phyloP scores from a whole-genome alignment of 2,113 vertebrate species.

The Hystrix brachyura region DNA sequence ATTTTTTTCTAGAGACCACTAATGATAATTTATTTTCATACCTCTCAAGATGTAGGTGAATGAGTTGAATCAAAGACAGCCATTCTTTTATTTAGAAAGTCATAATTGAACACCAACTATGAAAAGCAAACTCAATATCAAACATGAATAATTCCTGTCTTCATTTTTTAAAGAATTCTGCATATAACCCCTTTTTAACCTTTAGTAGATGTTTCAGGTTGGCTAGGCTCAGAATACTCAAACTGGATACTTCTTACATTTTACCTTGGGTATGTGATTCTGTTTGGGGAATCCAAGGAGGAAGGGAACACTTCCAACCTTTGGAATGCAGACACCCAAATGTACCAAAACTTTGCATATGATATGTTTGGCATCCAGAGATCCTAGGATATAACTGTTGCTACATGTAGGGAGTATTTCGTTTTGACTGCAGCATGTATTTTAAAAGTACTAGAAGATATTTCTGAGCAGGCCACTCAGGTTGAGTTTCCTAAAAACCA shows the following conservation, averaged over 20 bases:
- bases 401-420: neutral
- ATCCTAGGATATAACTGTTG: no score
- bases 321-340: neutral
- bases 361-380: neutral
- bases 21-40: neutral
- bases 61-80: neutral
- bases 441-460: neutral
- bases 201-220: neutral
- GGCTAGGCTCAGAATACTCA: neutral
- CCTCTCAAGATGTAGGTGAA: neutral
- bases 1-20: slow-evolving; percentile 18
- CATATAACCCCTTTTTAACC: neutral
- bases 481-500: neutral
- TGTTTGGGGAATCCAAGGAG: neutral
- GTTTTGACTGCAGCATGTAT: neutral
- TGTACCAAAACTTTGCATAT: no score
- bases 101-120: neutral
- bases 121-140: neutral
- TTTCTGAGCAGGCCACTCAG: neutral
- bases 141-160: neutral
- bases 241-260: neutral
- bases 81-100: neutral
- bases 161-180: neutral
- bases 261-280: neutral
- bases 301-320: neutral